Conservation (phyloP, 2,113 vertebrate species). For the Fregetta grallaria region DNA sequence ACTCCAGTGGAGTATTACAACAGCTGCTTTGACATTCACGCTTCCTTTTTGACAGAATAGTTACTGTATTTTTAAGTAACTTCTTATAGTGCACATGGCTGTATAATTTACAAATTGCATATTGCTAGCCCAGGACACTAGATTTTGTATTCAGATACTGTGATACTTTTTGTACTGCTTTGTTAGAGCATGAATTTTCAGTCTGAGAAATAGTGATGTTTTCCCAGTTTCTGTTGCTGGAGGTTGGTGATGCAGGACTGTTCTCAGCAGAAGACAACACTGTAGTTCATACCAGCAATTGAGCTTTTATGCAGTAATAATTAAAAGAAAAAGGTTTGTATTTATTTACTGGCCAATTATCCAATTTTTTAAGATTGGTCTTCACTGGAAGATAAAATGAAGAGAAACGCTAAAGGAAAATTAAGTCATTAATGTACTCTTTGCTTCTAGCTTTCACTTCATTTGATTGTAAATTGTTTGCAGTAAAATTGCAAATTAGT, state of each 20-base stretch:
- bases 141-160: not conserved
- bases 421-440: constrained; percentile 43
- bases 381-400: constrained; percentile 53
- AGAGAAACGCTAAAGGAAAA: constrained; percentile 58
- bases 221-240: not conserved
- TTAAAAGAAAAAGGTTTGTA: constrained; percentile 12
- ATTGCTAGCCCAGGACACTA: not conserved
- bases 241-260: not conserved
- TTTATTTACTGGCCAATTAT: constrained; percentile 58
- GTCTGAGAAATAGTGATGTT: not conserved
- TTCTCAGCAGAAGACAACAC: not conserved
- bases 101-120: not conserved
- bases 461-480: constrained; percentile 69
- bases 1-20: not conserved
- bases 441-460: constrained; percentile 65
- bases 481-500: constrained; percentile 32
- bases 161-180: not conserved
- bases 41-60: not conserved
- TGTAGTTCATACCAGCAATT: not conserved
- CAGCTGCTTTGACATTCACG: not conserved
- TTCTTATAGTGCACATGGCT: not conserved
- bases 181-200: not conserved
- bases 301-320: not conserved
- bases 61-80: not conserved
- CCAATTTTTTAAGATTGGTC: constrained; percentile 29